Conservation (phyloP, 2,888 invertebrate species). For the Leucophora obtusa region DNA sequence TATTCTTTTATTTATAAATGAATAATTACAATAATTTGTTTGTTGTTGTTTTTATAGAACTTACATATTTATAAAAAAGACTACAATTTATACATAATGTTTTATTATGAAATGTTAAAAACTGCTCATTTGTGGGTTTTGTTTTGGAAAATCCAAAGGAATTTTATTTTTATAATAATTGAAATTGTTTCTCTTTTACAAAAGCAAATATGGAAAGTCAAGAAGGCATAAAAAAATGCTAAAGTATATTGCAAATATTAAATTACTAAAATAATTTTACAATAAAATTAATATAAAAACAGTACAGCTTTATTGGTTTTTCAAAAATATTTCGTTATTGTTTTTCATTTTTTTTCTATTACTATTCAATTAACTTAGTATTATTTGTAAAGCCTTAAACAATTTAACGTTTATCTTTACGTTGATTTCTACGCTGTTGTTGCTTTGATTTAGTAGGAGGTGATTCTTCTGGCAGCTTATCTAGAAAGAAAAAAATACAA, state of each 20-base stretch:
- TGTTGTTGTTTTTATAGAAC: conserved; percentile 2
- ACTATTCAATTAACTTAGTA: conserved; percentile 19
- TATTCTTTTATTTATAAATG: conserved; percentile 35
- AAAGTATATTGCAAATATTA: conserved; percentile 21
- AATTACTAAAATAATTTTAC: conserved; percentile 43
- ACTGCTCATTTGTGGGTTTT: conserved; percentile 26
- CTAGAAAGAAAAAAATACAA: too few species aligned
- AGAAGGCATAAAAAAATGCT: conserved; percentile 37
- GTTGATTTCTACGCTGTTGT: conserved; percentile 64
- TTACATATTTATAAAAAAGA: conserved; percentile 29
- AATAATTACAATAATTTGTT: conserved; percentile 34
- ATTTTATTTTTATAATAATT: conserved; percentile 29
- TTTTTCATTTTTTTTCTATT: conserved; percentile 20
- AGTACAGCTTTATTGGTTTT: background rate
- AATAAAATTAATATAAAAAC: conserved; percentile 21
- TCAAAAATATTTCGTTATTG: conserved; percentile 23
- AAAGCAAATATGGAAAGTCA: conserved; percentile 51
- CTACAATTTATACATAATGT: conserved; percentile 43
- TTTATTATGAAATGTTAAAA: conserved; percentile 27
- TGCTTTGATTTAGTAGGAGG: conserved; percentile 60
- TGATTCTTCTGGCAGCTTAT: conserved; percentile 26
- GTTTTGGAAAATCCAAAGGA: conserved; percentile 34
- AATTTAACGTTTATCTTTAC: conserved; percentile 65
- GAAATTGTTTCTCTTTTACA: conserved; percentile 12
- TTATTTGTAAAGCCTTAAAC: conserved; percentile 21